These are phyloP conservation scores for Plectus sambesii DNA, from an alignment of 1,140 invertebrate species.

Conservation along the genomic window DNA sequence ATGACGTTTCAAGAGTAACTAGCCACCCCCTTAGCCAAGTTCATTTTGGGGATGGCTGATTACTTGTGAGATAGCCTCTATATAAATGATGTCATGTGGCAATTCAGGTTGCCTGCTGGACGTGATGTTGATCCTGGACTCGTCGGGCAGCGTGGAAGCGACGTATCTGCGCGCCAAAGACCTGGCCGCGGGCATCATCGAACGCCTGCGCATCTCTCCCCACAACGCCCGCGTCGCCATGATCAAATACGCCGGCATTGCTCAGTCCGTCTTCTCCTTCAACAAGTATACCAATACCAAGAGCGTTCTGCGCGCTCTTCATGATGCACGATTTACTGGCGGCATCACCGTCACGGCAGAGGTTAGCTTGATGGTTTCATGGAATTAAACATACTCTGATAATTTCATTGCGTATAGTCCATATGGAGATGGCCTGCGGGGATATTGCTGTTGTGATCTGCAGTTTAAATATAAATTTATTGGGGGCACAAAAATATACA, in stretches of 20 bases:
- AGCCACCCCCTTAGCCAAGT: no score
- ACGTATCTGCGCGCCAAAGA: slow-evolving; percentile 17
- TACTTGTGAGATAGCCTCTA: no score
- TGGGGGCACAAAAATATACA: no score
- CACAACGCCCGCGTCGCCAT: slow-evolving; percentile 34
- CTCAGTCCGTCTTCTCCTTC: slow-evolving; percentile 31
- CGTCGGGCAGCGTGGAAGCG: slow-evolving; percentile 18
- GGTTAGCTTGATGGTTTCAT: slow-evolving; percentile 19
- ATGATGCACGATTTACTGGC: slow-evolving; percentile 25
- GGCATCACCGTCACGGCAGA: slow-evolving; percentile 37
- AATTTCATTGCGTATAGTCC: no score
- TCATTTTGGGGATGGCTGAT: no score
- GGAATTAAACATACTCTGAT: no score
- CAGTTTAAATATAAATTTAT: no score
- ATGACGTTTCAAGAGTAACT: no score
- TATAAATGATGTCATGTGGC: no score
- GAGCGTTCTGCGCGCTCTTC: slow-evolving; percentile 21
- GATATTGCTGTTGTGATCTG: no score
- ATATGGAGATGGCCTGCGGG: no score
- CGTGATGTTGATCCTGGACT: slow-evolving; percentile 15
- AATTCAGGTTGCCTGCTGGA: slow-evolving; percentile 20
- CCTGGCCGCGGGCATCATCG: slow-evolving; percentile 16
- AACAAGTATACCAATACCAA: slow-evolving; percentile 16
- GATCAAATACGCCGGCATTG: slow-evolving; percentile 40
- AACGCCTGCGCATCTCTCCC: slow-evolving; percentile 23